Base-by-base conservation (phyloP, 2,888 invertebrate genomes). In the Endomychus coccineus region DNA sequence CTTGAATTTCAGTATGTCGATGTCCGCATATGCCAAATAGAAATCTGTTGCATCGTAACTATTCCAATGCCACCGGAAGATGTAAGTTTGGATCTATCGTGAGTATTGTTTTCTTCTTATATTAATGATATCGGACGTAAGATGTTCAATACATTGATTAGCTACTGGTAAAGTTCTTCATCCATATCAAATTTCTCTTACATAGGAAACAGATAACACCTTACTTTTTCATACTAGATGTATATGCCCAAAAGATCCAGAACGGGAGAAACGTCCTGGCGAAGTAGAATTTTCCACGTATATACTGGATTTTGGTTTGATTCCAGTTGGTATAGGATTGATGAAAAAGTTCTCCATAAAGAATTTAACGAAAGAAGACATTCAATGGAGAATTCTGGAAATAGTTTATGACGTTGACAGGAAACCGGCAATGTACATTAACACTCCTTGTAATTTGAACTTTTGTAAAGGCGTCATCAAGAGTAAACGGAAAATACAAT, bases 321-420 rank as follows among this genome's bases (percentile, higher is more conserved):
- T 60, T 6, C 52, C 52, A 2, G 38, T 42, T 21, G 52, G 54
- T 4, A 19, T 50, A 12, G 27, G 43, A 10, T 32, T 50, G 2
- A 25, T 45, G 33, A 50, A 50, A 34, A 41, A 45, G n/a, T 43
- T 62, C 30, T 32, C 34, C 10, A 45, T 62, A 2, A 33, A 42
- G 39, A 61, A 55, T 31, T 31, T 46, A 10, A 43, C 48, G 1
- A 11, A 39, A 2, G 41, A 51, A n/a, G 27, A 39, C 7, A 9
- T 56, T 3, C 24, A 42, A 3, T 62, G 61, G 61, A 43, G 45
- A 32, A 48, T 62, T 3, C 36, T 50, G 1, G 61, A 62, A 42
- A 47, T 59, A 6, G 44, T 46, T 34, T 59, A 52, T 30, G 44
- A 54, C 22, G 24, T 34, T 21, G 27, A 42, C 16, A 11, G 14